phyloP scores from a whole-genome alignment of 1,140 invertebrate genomes.

The Papilio polytes region DNA sequence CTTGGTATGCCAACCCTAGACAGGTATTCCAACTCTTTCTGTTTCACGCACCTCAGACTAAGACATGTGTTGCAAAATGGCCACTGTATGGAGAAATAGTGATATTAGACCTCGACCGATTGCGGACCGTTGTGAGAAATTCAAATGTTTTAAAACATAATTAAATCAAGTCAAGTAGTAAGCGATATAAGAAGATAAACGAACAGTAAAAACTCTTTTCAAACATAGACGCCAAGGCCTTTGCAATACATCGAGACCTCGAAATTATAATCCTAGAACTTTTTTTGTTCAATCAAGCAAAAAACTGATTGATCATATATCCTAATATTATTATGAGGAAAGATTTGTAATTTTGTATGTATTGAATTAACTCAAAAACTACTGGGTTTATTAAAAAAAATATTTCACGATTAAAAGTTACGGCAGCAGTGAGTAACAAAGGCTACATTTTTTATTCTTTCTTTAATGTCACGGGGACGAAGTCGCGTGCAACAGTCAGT shows the following conservation, averaged over 20 bases:
- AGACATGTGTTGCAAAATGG: conserved; percentile 23
- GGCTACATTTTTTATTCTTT: no score
- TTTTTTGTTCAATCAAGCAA: background rate
- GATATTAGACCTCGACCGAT: conserved; percentile 5
- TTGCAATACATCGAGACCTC: background rate
- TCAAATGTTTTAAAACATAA: background rate
- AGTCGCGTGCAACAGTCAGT: no score
- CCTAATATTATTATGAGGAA: no score
- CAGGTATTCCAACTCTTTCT: conserved; percentile 8
- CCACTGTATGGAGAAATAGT: conserved; percentile 12
- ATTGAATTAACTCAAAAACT: no score
- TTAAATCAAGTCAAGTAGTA: background rate
- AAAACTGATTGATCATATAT: no score
- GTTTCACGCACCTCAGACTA: conserved; percentile 27
- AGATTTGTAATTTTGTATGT: no score
- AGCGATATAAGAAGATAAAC: background rate
- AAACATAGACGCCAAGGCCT: background rate
- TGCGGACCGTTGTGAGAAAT: conserved; percentile 1
- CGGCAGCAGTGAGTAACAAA: no score
- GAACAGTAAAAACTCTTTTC: background rate
- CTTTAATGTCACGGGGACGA: no score
- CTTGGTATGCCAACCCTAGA: background rate
- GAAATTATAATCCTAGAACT: background rate
- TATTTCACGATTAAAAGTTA: no score
- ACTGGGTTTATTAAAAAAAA: no score